Evolutionary conservation across 2,888 invertebrate genomes (phyloP).

Genomic region (Nasonia oneida): DNA sequence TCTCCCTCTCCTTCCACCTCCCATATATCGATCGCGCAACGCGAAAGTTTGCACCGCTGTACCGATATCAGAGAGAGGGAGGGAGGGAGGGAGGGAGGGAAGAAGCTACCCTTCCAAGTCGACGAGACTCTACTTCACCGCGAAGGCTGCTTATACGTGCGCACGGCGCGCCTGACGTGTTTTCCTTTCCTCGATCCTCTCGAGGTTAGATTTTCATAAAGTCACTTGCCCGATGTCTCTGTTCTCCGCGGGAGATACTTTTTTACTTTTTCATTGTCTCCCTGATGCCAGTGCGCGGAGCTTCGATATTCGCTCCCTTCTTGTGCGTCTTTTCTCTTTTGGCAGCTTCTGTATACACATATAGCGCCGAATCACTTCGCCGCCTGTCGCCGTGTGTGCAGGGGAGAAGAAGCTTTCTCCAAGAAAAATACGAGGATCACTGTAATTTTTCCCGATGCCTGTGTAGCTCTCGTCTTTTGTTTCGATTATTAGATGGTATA

Average conservation of each 20-base stretch:
- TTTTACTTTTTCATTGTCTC: constrained; percentile 47
- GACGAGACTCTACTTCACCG: not conserved
- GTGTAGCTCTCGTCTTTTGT: constrained; percentile 7
- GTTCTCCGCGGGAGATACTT: not conserved
- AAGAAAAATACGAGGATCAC: constrained; percentile 55
- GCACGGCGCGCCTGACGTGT: constrained; percentile 20
- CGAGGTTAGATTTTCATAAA: constrained; percentile 67
- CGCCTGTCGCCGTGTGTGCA: not conserved
- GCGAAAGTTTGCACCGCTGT: constrained; percentile 12
- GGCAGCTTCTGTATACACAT: not conserved
- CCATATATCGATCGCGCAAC: constrained; percentile 34
- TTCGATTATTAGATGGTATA: not conserved
- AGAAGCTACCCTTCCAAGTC: constrained; percentile 14
- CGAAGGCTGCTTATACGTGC: not conserved
- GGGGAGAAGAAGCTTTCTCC: constrained; percentile 34
- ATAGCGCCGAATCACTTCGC: constrained; percentile 6
- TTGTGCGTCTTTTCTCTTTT: constrained; percentile 7
- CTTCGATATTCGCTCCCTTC: not conserved
- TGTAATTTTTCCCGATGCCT: constrained; percentile 34
- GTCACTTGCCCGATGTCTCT: constrained; percentile 40
- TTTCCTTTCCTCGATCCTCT: constrained; percentile 57
- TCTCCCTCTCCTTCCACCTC: not conserved
- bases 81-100: not conserved
- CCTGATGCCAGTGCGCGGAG: not conserved
- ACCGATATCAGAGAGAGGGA: constrained; percentile 20